These are phyloP conservation scores for Amblyjoppa fuscipennis DNA, from an alignment of 2,888 invertebrate genomes.

Conservation along the genomic window DNA sequence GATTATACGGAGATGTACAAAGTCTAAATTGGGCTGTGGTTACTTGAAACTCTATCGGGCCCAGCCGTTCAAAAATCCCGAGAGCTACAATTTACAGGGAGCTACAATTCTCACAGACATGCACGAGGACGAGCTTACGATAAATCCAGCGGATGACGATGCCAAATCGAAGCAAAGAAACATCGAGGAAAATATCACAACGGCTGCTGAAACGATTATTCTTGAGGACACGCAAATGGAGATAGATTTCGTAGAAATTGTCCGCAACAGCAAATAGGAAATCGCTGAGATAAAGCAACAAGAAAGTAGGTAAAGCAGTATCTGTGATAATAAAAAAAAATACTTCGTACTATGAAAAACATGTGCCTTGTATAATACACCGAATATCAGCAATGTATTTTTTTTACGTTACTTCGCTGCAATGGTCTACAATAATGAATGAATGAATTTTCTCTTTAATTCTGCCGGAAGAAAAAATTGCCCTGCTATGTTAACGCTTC, in stretches of 20 bases:
- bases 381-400: neutral
- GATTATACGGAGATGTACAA: constrained; percentile 7
- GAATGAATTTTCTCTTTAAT: neutral
- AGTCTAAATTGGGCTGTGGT: constrained; percentile 5
- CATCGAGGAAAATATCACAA: neutral
- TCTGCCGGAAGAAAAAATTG: neutral
- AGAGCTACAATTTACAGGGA: neutral
- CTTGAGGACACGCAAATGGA: neutral
- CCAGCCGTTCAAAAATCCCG: neutral
- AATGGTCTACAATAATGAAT: neutral
- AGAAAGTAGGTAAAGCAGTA: neutral
- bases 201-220: constrained; percentile 11
- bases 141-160: neutral
- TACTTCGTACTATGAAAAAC: neutral
- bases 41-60: constrained; percentile 26
- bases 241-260: neutral
- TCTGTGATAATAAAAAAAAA: neutral
- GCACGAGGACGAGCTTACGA: neutral
- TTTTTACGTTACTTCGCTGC: neutral
- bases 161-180: neutral
- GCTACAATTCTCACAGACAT: neutral
- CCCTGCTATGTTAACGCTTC: neutral
- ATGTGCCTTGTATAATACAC: neutral
- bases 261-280: neutral
- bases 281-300: neutral